Conservation (phyloP, 2,113 vertebrate species). For the human region GRCh38 chr6:158718001-158718500, state of each 20-base stretch:
- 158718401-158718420: background rate
- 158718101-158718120: slow-evolving; percentile 90
- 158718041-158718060: background rate
- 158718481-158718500: background rate
- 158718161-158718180: slow-evolving; percentile 86
- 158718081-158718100: slow-evolving; percentile 92
- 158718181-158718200: slow-evolving; percentile 92
- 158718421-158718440: background rate
- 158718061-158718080: slow-evolving; percentile 46
- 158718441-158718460: too few relatives aligned
- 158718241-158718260: background rate
- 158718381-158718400: background rate
- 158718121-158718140: slow-evolving; percentile 80
- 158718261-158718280: background rate
- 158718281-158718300: background rate
- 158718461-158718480: background rate
- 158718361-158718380: background rate
- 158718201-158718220: slow-evolving; percentile 79
- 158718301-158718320: background rate
- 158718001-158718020: background rate
- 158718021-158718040: accelerated
- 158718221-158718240: accelerated
- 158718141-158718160: slow-evolving; percentile 58
- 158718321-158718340: background rate
- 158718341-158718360: accelerated